Percentiles rank a stretch among this genome's conserved stretches.
Evolutionary conservation across 2,888 invertebrate genomes (phyloP).

Genomic region (Keiferia lycopersicella): DNA sequence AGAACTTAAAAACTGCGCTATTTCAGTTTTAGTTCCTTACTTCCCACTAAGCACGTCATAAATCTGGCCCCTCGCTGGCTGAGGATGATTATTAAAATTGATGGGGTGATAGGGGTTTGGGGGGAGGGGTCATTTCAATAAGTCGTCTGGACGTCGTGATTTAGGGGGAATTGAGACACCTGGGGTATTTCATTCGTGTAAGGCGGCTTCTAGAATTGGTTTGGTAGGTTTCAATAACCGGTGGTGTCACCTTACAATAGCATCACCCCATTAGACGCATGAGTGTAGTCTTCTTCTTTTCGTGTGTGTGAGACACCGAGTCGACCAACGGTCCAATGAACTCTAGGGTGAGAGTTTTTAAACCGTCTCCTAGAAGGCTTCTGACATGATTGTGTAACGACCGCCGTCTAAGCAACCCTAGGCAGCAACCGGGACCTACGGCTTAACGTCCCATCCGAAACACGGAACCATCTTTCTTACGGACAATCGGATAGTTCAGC

Average conservation of each 20-base stretch:
- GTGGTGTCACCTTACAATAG: background rate
- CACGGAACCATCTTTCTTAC: no score
- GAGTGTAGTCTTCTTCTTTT: no score
- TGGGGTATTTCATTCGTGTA: background rate
- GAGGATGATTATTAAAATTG: conserved; percentile 32
- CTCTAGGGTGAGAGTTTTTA: no score
- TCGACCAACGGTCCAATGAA: no score
- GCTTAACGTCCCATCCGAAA: no score
- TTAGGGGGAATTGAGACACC: conserved; percentile 10
- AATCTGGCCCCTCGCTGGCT: conserved; percentile 21
- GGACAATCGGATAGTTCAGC: no score
- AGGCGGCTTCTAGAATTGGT: background rate
- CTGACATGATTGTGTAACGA: no score
- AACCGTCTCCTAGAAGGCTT: no score
- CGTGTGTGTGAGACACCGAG: no score
- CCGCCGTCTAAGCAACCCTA: no score
- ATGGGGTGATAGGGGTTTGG: conserved; percentile 11
- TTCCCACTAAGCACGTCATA: conserved; percentile 25
- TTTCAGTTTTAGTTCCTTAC: conserved; percentile 17
- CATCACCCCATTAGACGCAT: no score
- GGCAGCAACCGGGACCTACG: no score
- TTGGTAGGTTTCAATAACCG: background rate
- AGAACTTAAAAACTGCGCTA: conserved; percentile 19
- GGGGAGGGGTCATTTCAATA: conserved; percentile 31
- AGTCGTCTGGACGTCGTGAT: conserved; percentile 22